phyloP scores from a whole-genome alignment of 2,113 vertebrate genomes.

The Arvicanthis niloticus region DNA sequence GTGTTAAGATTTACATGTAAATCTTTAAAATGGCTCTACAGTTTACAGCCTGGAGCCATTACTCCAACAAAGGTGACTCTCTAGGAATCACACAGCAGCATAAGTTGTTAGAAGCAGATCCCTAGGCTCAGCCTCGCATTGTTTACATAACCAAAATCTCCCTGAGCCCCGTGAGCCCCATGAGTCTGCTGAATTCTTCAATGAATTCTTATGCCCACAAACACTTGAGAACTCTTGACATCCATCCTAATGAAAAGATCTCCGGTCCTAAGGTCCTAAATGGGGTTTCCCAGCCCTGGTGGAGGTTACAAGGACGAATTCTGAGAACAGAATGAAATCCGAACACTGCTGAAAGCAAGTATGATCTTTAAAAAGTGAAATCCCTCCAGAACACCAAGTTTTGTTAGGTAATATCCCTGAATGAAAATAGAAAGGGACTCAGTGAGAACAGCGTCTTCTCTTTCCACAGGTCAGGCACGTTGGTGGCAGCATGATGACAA shows the following conservation, averaged over 20 bases:
- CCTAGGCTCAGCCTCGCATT: background rate
- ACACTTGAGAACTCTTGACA: background rate
- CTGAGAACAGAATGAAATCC: constrained; percentile 42
- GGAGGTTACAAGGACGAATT: background rate
- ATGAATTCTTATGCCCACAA: constrained; percentile 15
- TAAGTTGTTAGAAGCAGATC: constrained; percentile 44
- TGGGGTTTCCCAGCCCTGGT: background rate
- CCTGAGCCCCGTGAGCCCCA: background rate
- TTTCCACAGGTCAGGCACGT: constrained; percentile 22
- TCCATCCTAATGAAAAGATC: constrained; percentile 19
- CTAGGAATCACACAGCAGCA: background rate
- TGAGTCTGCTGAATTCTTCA: constrained; percentile 38
- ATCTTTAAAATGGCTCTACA: constrained; percentile 28
- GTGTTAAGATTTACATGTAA: constrained; percentile 58
- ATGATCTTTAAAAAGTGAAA: constrained; percentile 59
- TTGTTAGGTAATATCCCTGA: background rate
- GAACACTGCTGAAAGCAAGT: background rate
- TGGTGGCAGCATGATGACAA: background rate
- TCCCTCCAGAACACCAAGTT: constrained; percentile 19
- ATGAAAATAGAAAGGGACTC: background rate
- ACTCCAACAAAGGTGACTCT: background rate
- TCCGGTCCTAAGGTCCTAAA: background rate
- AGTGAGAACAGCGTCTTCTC: background rate
- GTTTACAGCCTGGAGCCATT: background rate
- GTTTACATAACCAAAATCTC: constrained; percentile 52